These are phyloP conservation scores for Ischnura elegans DNA, from an alignment of 2,888 invertebrate genomes.

Conservation along the genomic window DNA sequence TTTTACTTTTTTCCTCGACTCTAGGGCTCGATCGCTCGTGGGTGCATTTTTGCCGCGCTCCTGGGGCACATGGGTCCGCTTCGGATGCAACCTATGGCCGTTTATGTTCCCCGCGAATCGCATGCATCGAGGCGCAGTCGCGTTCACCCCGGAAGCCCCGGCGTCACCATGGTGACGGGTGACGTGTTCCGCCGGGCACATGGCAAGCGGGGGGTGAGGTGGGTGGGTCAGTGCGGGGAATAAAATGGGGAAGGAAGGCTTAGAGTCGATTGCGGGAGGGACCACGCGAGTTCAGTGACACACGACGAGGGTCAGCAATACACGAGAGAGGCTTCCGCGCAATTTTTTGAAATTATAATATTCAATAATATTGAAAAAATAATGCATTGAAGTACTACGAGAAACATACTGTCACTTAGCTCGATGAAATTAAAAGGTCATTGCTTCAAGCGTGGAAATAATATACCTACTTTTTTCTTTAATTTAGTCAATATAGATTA, in stretches of 20 bases:
- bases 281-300: neutral
- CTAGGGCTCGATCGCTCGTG: neutral
- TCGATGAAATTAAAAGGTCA: too few species aligned
- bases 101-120: conserved; percentile 63
- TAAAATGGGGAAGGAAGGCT: neutral
- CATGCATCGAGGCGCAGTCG: conserved; percentile 52
- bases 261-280: neutral
- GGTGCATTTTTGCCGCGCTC: neutral
- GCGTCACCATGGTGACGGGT: conserved; percentile 54
- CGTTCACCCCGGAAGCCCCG: conserved; percentile 8
- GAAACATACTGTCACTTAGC: too few species aligned
- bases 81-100: neutral
- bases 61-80: neutral
- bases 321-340: too few species aligned
- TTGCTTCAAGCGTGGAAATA: too few species aligned
- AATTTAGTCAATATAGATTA: too few species aligned
- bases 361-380: too few species aligned
- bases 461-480: too few species aligned
- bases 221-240: neutral
- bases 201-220: neutral
- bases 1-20: neutral
- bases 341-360: too few species aligned
- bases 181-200: conserved; percentile 28
- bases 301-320: neutral
- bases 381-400: too few species aligned